Conservation (phyloP, 2,113 vertebrate genomes). For the Neodon shergylaensis region DNA sequence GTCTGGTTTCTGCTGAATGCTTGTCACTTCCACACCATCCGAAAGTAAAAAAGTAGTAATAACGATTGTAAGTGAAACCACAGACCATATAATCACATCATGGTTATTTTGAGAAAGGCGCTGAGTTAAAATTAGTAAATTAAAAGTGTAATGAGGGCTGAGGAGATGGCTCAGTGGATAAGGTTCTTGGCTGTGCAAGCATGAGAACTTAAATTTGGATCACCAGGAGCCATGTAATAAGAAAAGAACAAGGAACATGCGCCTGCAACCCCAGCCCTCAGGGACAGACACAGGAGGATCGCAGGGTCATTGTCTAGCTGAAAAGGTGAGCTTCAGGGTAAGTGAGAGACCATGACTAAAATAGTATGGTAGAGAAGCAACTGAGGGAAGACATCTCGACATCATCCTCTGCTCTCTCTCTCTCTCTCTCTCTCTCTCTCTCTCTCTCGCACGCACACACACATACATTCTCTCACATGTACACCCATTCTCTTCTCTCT, state of each 20-base stretch:
- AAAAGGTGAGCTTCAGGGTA: not conserved
- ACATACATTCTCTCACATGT: not conserved
- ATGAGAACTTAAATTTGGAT: not conserved
- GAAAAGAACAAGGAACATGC: not conserved
- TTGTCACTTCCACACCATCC: not conserved
- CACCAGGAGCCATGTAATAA: not conserved
- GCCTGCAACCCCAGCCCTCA: not conserved
- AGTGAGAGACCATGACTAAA: not conserved
- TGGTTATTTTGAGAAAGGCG: constrained; percentile 15
- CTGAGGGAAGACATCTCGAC: not conserved
- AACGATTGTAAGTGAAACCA: not conserved
- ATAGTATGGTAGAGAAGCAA: not conserved
- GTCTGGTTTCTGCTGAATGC: not conserved
- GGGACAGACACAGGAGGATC: too few relatives aligned
- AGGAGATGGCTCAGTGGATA: not conserved
- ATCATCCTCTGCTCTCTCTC: too few relatives aligned
- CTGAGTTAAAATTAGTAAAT: not conserved
- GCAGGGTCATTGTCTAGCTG: not conserved
- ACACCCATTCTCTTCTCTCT: too few relatives aligned
- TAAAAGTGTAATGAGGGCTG: not conserved
- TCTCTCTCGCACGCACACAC: not conserved
- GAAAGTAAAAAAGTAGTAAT: not conserved
- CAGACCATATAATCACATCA: not conserved
- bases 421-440: too few relatives aligned
- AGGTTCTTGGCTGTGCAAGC: not conserved